A percentile compares a stretch with the other conserved stretches of the same genome.
phyloP scores from a whole-genome alignment of 2,113 vertebrate genomes.

The Irena cyanogastra region DNA sequence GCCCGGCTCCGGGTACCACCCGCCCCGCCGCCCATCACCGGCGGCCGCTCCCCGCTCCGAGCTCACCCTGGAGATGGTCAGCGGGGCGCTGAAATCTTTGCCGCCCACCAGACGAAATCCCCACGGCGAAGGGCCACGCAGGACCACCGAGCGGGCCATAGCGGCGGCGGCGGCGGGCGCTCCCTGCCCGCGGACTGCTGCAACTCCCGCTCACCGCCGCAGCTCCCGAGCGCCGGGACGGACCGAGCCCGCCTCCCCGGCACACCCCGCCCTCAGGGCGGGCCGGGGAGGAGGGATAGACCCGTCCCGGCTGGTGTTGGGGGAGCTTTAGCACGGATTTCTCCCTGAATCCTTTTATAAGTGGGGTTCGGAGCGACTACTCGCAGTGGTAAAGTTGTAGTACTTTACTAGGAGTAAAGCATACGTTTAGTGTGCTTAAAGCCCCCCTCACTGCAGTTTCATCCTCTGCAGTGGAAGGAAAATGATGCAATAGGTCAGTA shows the following conservation, averaged over 20 bases:
- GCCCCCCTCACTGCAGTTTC: fast-evolving
- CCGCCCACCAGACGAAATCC: slow-evolving; percentile 94
- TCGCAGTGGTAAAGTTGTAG: neutral
- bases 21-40: neutral
- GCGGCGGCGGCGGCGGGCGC: neutral
- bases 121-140: slow-evolving; percentile 92
- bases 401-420: neutral
- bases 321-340: fast-evolving
- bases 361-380: fast-evolving
- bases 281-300: neutral
- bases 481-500: neutral
- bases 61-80: slow-evolving; percentile 94
- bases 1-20: neutral
- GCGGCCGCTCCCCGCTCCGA: neutral
- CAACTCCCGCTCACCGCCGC: neutral
- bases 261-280: neutral
- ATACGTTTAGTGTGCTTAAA: neutral
- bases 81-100: slow-evolving; percentile 90
- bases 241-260: neutral
- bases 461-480: neutral
- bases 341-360: fast-evolving
- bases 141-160: slow-evolving; percentile 87
- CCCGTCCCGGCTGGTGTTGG: fast-evolving
- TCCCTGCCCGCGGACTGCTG: neutral
- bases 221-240: neutral